phyloP scores from a whole-genome alignment of 2,888 invertebrate genomes.

The Papilio protenor region DNA sequence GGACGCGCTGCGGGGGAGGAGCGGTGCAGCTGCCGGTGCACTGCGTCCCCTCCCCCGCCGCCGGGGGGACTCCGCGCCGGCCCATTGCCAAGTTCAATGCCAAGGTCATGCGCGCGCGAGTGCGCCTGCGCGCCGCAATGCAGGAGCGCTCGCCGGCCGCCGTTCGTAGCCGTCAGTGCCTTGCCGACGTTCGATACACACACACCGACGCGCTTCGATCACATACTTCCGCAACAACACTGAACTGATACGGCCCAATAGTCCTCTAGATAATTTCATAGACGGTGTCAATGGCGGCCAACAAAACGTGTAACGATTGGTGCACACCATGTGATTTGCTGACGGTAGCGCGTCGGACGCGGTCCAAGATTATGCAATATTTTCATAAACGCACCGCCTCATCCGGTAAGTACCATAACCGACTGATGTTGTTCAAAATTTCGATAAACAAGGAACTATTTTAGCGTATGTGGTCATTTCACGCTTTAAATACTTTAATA shows the following conservation, averaged over 20 bases:
- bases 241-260: conserved; percentile 35
- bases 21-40: conserved; percentile 81
- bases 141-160: conserved; percentile 83
- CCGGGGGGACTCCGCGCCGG: conserved; percentile 66
- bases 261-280: conserved; percentile 41
- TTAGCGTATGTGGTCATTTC: conserved; percentile 1
- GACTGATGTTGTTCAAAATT: conserved; percentile 27
- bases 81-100: conserved; percentile 91
- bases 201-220: conserved; percentile 55
- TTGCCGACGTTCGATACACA: conserved; percentile 72
- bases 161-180: conserved; percentile 73
- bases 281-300: conserved; percentile 47
- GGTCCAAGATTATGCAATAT: conserved; percentile 73
- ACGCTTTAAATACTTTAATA: conserved; percentile 1
- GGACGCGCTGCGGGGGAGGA: conserved; percentile 67
- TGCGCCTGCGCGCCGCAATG: conserved; percentile 88
- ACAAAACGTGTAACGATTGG: conserved; percentile 57
- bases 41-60: conserved; percentile 61
- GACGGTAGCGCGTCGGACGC: conserved; percentile 56
- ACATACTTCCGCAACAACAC: conserved; percentile 32
- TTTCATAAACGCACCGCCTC: conserved; percentile 56
- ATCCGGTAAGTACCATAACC: conserved; percentile 63
- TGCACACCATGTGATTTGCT: conserved; percentile 61
- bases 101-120: conserved; percentile 89
- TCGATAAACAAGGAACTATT: not conserved